phyloP scores from a whole-genome alignment of 2,113 vertebrate species.

The Gallinago undulata region DNA sequence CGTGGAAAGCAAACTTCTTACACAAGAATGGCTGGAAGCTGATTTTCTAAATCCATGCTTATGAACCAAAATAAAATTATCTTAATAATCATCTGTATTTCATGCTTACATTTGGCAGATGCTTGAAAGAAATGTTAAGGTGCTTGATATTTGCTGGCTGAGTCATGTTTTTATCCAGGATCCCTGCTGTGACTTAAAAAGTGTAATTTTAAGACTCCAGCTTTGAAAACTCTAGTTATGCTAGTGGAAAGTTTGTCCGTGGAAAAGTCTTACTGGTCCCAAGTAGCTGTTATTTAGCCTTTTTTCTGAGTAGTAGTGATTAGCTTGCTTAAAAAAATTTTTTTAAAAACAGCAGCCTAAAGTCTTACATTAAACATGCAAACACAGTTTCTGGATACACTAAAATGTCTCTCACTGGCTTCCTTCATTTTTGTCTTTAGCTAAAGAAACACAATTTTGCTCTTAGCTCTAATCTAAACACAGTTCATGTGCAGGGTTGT shows the following conservation, averaged over 20 bases:
- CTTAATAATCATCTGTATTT: neutral
- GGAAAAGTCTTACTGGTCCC: neutral
- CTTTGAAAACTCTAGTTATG: neutral
- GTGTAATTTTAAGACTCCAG: neutral
- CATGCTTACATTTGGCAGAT: neutral
- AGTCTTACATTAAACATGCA: neutral
- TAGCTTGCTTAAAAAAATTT: neutral
- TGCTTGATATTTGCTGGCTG: neutral
- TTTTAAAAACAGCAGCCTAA: neutral
- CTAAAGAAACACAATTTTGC: neutral
- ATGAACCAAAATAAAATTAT: neutral
- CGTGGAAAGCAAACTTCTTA: neutral
- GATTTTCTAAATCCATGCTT: neutral
- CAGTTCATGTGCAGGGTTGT: fast-evolving
- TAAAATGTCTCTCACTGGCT: neutral
- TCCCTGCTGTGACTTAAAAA: neutral
- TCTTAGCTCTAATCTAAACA: neutral
- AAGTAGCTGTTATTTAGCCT: neutral
- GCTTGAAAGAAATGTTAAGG: neutral
- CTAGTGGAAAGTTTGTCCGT: neutral
- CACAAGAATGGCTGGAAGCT: neutral
- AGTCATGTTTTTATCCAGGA: neutral
- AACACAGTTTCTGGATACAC: neutral
- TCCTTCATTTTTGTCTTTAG: neutral
- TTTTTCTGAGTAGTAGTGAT: neutral